These are phyloP conservation scores for Drosophila chauvacae DNA, from an alignment of 1,140 invertebrate genomes.

Conservation along the genomic window DNA sequence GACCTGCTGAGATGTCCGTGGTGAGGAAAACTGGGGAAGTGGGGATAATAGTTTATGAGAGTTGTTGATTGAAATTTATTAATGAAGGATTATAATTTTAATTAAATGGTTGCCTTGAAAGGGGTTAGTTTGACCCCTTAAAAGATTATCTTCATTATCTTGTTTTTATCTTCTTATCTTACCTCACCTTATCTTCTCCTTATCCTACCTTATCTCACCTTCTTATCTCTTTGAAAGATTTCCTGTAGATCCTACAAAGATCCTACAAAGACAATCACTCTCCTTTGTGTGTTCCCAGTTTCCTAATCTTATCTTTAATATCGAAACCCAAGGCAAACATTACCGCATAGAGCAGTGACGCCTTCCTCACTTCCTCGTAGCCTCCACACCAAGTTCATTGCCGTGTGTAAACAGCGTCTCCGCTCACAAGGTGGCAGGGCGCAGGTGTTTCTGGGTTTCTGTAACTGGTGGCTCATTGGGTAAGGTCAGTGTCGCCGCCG, in stretches of 20 bases:
- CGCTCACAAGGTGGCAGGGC: neutral
- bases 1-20: constrained; percentile 67
- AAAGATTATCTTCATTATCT: no score
- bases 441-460: constrained; percentile 54
- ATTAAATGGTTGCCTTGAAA: neutral
- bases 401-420: constrained; percentile 55
- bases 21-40: constrained; percentile 78
- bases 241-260: neutral
- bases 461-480: constrained; percentile 44
- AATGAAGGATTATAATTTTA: no score
- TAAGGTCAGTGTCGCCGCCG: constrained; percentile 56
- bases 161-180: no score
- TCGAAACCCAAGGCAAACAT: constrained; percentile 4
- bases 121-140: no score
- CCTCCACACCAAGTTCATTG: constrained; percentile 62
- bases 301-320: neutral
- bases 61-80: no score
- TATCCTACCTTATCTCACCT: no score
- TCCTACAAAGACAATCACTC: neutral
- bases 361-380: constrained; percentile 12
- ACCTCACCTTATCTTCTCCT: no score
- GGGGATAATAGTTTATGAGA: no score
- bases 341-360: neutral
- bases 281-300: constrained; percentile 3
- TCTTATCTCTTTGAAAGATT: neutral